phyloP scores from a whole-genome alignment of 2,797 vertebrate genomes.

The Pantherophis vulpinus region DNA sequence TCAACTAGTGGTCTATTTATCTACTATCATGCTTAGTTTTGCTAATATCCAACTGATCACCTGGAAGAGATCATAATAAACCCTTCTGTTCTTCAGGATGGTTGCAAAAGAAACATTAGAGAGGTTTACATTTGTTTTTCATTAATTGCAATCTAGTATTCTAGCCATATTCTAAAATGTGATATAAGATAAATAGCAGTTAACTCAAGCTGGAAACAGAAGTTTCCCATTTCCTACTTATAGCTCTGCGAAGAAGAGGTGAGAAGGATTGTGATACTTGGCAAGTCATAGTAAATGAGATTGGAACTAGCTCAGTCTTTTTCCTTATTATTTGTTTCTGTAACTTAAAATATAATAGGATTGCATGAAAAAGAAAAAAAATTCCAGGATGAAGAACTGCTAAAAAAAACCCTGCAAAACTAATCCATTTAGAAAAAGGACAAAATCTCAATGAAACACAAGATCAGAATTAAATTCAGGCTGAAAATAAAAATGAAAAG shows the following conservation, averaged over 20 bases:
- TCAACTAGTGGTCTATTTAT: not conserved
- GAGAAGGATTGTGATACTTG: not conserved
- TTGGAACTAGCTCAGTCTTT: not conserved
- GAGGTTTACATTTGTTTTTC: not conserved
- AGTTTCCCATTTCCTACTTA: not conserved
- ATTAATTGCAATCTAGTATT: not conserved
- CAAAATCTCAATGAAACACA: not conserved
- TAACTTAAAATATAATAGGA: not conserved
- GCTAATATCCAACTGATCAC: not conserved
- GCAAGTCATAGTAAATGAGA: not conserved
- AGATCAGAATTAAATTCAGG: not conserved
- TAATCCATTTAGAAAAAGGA: not conserved
- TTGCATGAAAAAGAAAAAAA: not conserved
- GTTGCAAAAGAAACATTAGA: not conserved
- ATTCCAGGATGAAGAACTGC: not conserved
- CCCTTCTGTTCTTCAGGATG: not conserved
- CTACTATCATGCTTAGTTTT: not conserved
- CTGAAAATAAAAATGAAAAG: not conserved
- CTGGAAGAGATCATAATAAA: not conserved
- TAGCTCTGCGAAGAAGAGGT: not conserved
- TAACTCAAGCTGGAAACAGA: not conserved
- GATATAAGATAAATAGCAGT: not conserved
- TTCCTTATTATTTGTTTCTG: constrained; percentile 12
- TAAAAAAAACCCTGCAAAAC: not conserved
- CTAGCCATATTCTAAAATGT: not conserved